A percentile compares a stretch with the other conserved stretches of the same genome.
These are phyloP conservation scores for Lamproptera curius DNA, from an alignment of 2,888 invertebrate species.

Conservation along the genomic window DNA sequence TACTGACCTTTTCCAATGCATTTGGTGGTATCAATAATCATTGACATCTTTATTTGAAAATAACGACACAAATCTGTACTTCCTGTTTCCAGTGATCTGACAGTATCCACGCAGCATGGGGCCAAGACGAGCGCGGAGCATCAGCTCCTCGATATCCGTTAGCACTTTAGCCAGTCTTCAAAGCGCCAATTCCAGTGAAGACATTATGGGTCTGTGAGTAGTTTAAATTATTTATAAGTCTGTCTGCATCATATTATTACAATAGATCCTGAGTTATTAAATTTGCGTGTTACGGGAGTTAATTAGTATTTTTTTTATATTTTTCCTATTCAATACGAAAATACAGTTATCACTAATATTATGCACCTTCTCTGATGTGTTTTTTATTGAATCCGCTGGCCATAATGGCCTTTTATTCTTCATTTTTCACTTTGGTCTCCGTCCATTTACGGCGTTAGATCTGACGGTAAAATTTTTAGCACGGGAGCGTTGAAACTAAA, in stretches of 20 bases:
- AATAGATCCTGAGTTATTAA: not conserved
- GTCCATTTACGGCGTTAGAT: no score
- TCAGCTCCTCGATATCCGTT: not conserved
- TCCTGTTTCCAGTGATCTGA: no score
- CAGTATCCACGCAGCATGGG: no score
- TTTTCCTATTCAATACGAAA: not conserved
- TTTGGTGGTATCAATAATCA: no score
- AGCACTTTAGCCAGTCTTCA: not conserved
- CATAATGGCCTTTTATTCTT: not conserved
- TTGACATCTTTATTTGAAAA: no score
- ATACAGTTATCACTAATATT: not conserved
- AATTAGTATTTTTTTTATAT: not conserved
- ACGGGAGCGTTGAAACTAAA: no score
- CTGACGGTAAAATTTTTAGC: no score
- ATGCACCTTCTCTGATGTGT: not conserved
- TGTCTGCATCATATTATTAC: not conserved
- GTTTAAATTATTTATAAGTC: not conserved
- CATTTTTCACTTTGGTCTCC: no score
- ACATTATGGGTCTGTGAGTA: conserved; percentile 4
- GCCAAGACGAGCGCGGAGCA: not conserved
- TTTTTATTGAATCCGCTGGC: not conserved
- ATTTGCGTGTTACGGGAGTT: not conserved
- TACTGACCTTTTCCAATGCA: no score
- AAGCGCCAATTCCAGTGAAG: not conserved
- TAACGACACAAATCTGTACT: no score